A percentile compares a stretch with the other conserved stretches of the same genome.
phyloP scores from a whole-genome alignment of 2,113 vertebrate genomes.

The Pipa parva region DNA sequence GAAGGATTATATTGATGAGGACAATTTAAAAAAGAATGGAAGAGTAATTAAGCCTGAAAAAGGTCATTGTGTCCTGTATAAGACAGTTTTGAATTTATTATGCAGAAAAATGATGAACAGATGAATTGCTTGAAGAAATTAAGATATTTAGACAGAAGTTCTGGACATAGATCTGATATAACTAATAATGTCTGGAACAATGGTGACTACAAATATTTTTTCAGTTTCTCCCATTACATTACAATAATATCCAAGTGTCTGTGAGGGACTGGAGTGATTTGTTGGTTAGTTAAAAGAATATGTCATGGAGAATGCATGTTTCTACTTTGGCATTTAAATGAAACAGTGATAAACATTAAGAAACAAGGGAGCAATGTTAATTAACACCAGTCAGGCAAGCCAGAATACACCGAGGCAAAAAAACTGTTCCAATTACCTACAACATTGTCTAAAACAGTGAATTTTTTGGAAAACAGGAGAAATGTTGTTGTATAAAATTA shows the following conservation, averaged over 20 bases:
- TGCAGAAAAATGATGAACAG: constrained; percentile 53
- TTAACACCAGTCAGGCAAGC: constrained; percentile 42
- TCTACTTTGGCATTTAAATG: constrained; percentile 23
- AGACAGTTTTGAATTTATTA: constrained; percentile 58
- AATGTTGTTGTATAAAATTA: not conserved
- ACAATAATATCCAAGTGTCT: constrained; percentile 22
- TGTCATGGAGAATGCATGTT: not conserved
- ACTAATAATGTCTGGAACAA: constrained; percentile 4
- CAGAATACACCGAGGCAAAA: constrained; percentile 33
- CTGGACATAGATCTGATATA: not conserved
- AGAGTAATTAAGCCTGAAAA: constrained; percentile 62
- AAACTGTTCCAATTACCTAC: constrained; percentile 22
- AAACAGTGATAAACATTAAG: constrained; percentile 19
- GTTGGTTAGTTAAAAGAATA: constrained; percentile 18
- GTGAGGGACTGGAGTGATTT: not conserved
- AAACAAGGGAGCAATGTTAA: constrained; percentile 14
- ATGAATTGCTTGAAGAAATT: constrained; percentile 48
- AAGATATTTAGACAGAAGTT: constrained; percentile 24
- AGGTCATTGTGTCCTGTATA: constrained; percentile 57
- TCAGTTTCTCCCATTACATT: constrained; percentile 2
- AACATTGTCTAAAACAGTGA: not conserved
- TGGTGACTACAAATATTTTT: constrained; percentile 18
- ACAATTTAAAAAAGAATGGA: constrained; percentile 59
- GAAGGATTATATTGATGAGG: constrained; percentile 56
- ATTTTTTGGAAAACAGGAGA: constrained; percentile 3